A percentile compares a stretch with the other conserved stretches of the same genome.
Evolutionary conservation across 2,888 invertebrate species (phyloP).

Genomic region (Drosophila paranaensis): DNA sequence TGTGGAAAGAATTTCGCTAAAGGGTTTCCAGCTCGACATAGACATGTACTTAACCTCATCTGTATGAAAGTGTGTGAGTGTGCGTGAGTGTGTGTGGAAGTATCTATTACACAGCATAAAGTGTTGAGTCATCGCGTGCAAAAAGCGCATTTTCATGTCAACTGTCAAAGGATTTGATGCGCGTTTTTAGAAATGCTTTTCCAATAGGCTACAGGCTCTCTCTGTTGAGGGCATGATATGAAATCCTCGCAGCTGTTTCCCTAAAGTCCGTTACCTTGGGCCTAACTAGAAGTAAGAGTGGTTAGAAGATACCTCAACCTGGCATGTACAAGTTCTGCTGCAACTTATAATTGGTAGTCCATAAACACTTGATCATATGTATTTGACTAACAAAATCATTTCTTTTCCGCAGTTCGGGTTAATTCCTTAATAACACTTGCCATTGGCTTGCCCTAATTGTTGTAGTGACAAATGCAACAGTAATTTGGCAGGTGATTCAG

Average conservation of each 20-base stretch:
- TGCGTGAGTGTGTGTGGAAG: conserved; percentile 1
- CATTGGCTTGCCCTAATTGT: no score
- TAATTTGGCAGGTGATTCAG: no score
- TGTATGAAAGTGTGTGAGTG: not conserved
- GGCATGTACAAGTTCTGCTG: no score
- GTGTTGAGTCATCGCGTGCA: conserved; percentile 33
- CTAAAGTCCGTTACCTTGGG: not conserved
- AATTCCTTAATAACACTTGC: no score
- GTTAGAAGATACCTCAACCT: not conserved
- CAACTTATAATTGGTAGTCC: no score
- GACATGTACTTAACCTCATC: conserved; percentile 29
- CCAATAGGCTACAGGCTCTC: conserved; percentile 22
- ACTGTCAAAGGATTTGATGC: conserved; percentile 75
- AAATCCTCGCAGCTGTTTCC: conserved; percentile 11
- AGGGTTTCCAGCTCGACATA: conserved; percentile 41
- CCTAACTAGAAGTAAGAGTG: not conserved
- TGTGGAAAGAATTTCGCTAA: conserved; percentile 30
- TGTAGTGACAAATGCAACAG: no score
- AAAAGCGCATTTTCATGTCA: conserved; percentile 78
- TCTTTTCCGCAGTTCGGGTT: no score
- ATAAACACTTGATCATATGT: no score
- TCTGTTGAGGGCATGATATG: conserved; percentile 3
- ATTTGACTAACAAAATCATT: no score
- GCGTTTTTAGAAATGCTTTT: conserved; percentile 29
- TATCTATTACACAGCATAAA: conserved; percentile 12